Percentiles rank a stretch among this genome's conserved stretches.
These are phyloP conservation scores for Aleiodes leptofemur DNA, from an alignment of 2,888 invertebrate species.

Conservation along the genomic window DNA sequence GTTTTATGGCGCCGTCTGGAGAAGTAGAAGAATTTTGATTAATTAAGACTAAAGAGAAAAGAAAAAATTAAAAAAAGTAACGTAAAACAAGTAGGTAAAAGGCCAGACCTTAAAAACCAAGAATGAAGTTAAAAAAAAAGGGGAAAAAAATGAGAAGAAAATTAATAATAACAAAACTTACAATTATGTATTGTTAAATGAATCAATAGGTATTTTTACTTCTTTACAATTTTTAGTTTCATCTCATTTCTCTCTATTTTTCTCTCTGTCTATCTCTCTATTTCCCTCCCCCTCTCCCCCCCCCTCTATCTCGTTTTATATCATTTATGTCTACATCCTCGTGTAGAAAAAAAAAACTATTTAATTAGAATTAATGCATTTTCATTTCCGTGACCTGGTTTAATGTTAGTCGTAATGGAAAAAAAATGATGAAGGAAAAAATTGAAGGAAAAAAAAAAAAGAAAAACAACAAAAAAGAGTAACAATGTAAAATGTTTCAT, in stretches of 20 bases:
- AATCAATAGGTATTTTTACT: slow-evolving; percentile 55
- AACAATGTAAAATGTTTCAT: slow-evolving; percentile 58
- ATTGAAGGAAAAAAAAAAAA: background rate
- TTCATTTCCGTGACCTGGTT: slow-evolving; percentile 68
- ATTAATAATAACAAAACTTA: slow-evolving; percentile 29
- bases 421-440: background rate
- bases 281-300: slow-evolving; percentile 32
- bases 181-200: slow-evolving; percentile 41
- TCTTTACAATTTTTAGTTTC: slow-evolving; percentile 47
- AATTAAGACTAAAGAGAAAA: background rate
- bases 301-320: slow-evolving; percentile 21
- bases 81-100: slow-evolving; percentile 15
- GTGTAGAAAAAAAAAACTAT: slow-evolving; percentile 35
- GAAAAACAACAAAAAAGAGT: slow-evolving; percentile 46
- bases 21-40: slow-evolving; percentile 3
- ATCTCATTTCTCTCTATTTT: slow-evolving; percentile 51
- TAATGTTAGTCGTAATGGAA: slow-evolving; percentile 57
- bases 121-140: slow-evolving; percentile 28
- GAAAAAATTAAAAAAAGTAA: slow-evolving; percentile 35
- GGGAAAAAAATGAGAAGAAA: slow-evolving; percentile 11
- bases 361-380: slow-evolving; percentile 45
- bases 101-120: slow-evolving; percentile 29
- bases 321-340: slow-evolving; percentile 18
- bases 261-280: slow-evolving; percentile 35
- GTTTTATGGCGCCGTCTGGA: slow-evolving; percentile 17